Conservation (phyloP, 2,797 vertebrate genomes). For the Mormyrus hasselquistii region DNA sequence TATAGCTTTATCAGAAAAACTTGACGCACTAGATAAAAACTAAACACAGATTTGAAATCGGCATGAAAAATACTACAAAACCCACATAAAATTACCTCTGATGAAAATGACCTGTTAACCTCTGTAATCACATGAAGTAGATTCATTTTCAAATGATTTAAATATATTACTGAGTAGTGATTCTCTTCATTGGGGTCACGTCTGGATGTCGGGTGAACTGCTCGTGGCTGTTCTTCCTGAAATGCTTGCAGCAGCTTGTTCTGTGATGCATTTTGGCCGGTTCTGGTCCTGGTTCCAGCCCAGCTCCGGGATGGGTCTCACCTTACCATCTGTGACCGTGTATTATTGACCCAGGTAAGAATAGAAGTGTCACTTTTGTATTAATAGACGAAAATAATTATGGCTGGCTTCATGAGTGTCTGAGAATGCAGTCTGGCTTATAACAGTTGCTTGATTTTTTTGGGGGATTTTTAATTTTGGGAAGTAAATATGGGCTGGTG, state of each 20-base stretch:
- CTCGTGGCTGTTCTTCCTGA: neutral
- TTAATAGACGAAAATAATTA: constrained; percentile 42
- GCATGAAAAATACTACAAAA: too few relatives aligned
- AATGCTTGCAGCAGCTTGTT: neutral
- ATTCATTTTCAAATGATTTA: neutral
- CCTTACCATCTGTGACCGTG: constrained; percentile 10
- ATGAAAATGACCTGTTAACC: too few relatives aligned
- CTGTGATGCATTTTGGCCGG: neutral
- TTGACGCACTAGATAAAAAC: too few relatives aligned
- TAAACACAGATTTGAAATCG: too few relatives aligned
- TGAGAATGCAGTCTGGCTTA: constrained; percentile 46
- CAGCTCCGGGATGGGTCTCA: neutral
- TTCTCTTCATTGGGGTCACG: neutral
- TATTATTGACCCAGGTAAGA: constrained; percentile 36
- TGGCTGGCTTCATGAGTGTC: constrained; percentile 36
- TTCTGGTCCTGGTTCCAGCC: neutral
- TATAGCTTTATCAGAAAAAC: too few relatives aligned
- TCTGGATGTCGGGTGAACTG: neutral
- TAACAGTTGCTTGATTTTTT: constrained; percentile 30
- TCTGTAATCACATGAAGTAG: neutral
- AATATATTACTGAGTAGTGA: neutral
- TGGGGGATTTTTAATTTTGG: constrained; percentile 16
- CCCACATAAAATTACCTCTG: too few relatives aligned
- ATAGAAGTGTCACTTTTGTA: constrained; percentile 42
- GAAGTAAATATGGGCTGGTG: neutral